Conservation (phyloP, 1,140 invertebrate species). For the Rhagoletis zephyria region DNA sequence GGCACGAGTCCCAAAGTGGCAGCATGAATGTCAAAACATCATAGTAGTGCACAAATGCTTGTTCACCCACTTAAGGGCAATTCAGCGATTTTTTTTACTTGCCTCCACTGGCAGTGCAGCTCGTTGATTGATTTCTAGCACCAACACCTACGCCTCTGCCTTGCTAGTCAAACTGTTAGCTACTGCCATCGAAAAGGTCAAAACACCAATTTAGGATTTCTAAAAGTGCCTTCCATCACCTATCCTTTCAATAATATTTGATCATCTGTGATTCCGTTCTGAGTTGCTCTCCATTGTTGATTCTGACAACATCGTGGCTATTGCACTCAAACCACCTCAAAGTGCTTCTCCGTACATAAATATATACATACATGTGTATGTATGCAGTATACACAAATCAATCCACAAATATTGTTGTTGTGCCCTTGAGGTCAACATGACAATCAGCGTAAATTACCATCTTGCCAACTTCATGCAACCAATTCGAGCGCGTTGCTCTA, state of each 20-base stretch:
- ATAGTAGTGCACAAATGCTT: neutral
- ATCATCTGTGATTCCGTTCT: neutral
- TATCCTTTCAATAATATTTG: neutral
- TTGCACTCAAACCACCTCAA: neutral
- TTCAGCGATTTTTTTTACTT: neutral
- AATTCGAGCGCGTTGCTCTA: neutral
- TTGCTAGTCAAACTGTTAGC: neutral
- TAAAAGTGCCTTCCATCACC: no score
- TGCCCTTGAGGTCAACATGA: slow-evolving; percentile 53
- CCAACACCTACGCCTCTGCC: neutral
- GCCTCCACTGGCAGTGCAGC: neutral
- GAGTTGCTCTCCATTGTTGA: neutral
- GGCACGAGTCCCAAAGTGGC: neutral
- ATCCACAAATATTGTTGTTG: neutral
- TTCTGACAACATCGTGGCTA: slow-evolving; percentile 7
- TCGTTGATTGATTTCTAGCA: neutral
- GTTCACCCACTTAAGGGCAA: neutral
- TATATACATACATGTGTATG: no score
- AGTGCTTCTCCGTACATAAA: neutral
- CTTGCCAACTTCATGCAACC: neutral
- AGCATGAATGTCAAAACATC: slow-evolving; percentile 2
- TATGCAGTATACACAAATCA: no score
- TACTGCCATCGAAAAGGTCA: neutral
- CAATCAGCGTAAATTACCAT: slow-evolving; percentile 53
- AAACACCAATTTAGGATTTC: no score